Percentiles rank a stretch among this genome's conserved stretches.
These are phyloP conservation scores for Shargacucullia verbasci DNA, from an alignment of 2,888 invertebrate genomes.

Conservation along the genomic window DNA sequence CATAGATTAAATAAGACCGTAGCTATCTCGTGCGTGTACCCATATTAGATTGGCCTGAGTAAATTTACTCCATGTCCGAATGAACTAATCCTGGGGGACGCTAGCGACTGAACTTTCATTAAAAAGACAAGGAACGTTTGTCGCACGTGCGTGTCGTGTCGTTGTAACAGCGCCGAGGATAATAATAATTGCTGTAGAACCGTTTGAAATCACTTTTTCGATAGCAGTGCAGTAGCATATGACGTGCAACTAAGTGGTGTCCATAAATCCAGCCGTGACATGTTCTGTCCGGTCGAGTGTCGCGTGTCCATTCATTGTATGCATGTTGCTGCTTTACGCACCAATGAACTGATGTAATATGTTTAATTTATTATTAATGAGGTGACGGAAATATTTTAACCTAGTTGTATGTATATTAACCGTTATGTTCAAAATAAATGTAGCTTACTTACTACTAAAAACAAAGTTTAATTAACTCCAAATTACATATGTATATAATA, in stretches of 20 bases:
- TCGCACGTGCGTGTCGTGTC: conserved; percentile 51
- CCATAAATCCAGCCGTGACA: conserved; percentile 77
- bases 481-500: conserved; percentile 7
- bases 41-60: conserved; percentile 81
- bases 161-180: conserved; percentile 28
- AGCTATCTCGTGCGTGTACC: conserved; percentile 68
- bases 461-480: neutral
- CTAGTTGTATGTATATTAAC: conserved; percentile 24
- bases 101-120: conserved; percentile 71
- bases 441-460: neutral
- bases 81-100: conserved; percentile 76
- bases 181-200: conserved; percentile 49
- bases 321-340: conserved; percentile 64
- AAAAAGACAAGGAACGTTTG: conserved; percentile 67
- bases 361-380: conserved; percentile 64
- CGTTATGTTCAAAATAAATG: neutral
- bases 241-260: conserved; percentile 79
- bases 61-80: conserved; percentile 82
- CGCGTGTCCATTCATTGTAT: conserved; percentile 68
- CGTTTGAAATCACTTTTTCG: conserved; percentile 58
- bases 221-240: conserved; percentile 66
- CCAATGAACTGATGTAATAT: conserved; percentile 58
- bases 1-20: conserved; percentile 73
- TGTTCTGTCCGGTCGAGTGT: conserved; percentile 72
- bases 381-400: conserved; percentile 31